Evolutionary conservation across 1,140 invertebrate species (phyloP), one percentile per base, ranked within the genome.

Genomic region (Vanessa atalanta): DNA sequence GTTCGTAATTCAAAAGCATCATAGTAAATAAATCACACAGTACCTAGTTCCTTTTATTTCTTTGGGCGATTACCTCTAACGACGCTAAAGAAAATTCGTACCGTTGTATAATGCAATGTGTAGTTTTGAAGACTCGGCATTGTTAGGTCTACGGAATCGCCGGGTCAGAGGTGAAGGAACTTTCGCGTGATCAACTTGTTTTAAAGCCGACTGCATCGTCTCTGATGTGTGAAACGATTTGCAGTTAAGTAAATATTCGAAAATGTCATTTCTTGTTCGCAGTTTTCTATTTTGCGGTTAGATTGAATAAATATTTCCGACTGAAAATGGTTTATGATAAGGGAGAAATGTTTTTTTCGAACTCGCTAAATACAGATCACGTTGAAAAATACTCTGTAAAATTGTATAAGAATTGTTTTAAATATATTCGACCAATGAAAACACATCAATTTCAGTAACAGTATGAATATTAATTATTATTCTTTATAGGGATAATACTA

Each of bases 141-240:
- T 70, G 51, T 53, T 64, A n/a, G 65, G 51, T 48, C 64, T 66
- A 63, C 9, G 51, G 79, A 69, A 55, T 79, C 60, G 79, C 74
- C 85, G 78, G 86, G 86, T 88, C 85, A 87, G 78, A 63, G 85
- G 85, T 87, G 69, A 88, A 84, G 55, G 84, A 88, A 81, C 86
- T 77, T 60, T 84, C 73, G 87, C 87, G 82, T 87, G 87, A 86
- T 86, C 77, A 72, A 31, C 69, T 73, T 75, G 75, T 78, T 79
- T 69, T 78, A 76, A 67, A 67, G 69, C 60, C 73, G 73, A 69
- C 70, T 80, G 76, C 76, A 75, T 67, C 37, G 69, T 31, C 78
- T 51, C 60, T 69, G 76, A 77, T 80, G 78, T 77, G 73, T 69
- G 76, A 78, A 79, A 72, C 65, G 9, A 74, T 76, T 68, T 71